A percentile compares a stretch with the other conserved stretches of the same genome.
Conservation (phyloP, 2,113 vertebrate species). For the Brachyhypopomus gauderio region DNA sequence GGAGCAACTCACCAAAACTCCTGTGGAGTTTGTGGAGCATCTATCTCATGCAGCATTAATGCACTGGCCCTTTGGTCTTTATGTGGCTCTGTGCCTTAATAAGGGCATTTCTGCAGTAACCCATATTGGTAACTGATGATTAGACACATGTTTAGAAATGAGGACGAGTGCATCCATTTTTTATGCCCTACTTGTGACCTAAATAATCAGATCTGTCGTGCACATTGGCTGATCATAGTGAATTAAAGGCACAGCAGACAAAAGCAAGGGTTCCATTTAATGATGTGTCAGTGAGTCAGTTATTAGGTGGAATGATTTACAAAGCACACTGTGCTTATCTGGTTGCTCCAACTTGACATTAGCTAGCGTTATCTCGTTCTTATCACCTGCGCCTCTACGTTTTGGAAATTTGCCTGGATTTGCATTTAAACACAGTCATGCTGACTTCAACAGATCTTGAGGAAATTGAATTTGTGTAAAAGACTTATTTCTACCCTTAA, state of each 20-base stretch:
- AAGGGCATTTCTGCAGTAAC: background rate
- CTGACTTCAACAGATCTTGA: background rate
- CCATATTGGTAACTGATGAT: conserved; percentile 14
- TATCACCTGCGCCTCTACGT: background rate
- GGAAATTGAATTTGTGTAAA: background rate
- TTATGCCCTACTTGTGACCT: conserved; percentile 29
- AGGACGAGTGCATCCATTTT: conserved; percentile 32
- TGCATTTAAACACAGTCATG: background rate
- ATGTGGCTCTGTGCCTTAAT: background rate
- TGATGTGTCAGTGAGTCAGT: background rate
- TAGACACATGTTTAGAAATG: conserved; percentile 21
- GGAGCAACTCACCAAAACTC: conserved; percentile 95
- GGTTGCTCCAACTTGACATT: background rate
- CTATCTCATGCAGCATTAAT: conserved; percentile 71
- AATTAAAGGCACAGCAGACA: conserved; percentile 14
- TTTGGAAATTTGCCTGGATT: background rate
- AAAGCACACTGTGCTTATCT: conserved; percentile 6
- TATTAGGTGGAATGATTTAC: background rate
- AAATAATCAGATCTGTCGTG: conserved; percentile 25
- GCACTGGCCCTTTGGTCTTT: background rate
- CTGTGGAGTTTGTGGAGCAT: conserved; percentile 99
- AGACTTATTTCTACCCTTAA: conserved; percentile 68
- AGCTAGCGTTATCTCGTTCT: background rate
- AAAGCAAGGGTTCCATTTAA: background rate
- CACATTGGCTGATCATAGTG: conserved; percentile 9